Base-by-base conservation (phyloP, 2,113 vertebrate genomes). In the Trochalopteron elliotii region DNA sequence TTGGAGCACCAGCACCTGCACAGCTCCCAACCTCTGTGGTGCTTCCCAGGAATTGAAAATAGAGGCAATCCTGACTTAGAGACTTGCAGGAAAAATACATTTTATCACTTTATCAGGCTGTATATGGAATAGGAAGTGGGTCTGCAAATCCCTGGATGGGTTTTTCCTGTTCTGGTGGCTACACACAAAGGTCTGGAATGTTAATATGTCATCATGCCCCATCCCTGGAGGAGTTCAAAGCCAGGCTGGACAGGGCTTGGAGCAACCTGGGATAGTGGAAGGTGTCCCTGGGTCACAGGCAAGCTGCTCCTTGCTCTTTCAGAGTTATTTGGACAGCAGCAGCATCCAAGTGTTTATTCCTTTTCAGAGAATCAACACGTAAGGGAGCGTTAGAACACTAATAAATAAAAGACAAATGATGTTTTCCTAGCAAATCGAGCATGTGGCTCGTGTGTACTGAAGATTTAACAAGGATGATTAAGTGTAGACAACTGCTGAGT, bases 351-450 rank as follows among this genome's bases (percentile, higher is more conserved):
- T 28, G 49, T 69, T 83, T 82, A 25, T 69, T 65, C 70, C 55
- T 94, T 76, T 72, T 21, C 37, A 69, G 21, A 42, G 61, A 83
- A 72, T 27, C 67, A 85, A 55, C 49, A 11, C 2, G 3, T 47
- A 95, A 91, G 56, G 16, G 15, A 87, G 53, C 5, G 8, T 55
- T 23, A 72, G 86, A 33, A 1, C 57, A 9, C 44, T 57, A 77
- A 90, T 90, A 93, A 90, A 85, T 60, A 57, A 57, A 76, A 92
- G 82, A 60, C 49, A 92, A 79, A 90, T 49, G 15, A 55, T 67
- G 63, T 97, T 96, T 96, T 82, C 78, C 53, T 42, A 64, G 87
- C 57, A 91, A 94, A 93, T 81, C 1, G 17, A 77, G 81, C 81
- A 37, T 64, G 74, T 24, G 90, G 52, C 56, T 68, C 5, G 16